Conservation (phyloP, 2,888 invertebrate species). For the Callyntrura sp. region DNA sequence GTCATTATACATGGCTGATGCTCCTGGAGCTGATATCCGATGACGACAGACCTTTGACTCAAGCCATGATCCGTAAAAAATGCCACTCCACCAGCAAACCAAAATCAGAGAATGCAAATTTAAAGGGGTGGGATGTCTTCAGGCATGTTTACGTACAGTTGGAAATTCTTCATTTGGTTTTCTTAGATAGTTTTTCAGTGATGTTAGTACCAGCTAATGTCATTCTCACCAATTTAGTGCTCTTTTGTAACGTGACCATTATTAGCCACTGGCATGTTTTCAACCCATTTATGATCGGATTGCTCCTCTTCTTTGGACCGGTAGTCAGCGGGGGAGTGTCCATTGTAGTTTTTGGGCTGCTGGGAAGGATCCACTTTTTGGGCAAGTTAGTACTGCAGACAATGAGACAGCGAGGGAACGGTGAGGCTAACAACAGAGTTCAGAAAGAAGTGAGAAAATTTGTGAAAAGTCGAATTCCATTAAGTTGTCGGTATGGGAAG, state of each 20-base stretch:
- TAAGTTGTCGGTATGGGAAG: not conserved
- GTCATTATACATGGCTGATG: not conserved
- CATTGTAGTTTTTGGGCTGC: not conserved
- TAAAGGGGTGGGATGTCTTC: not conserved
- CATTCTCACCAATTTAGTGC: not conserved
- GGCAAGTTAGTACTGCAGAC: not conserved
- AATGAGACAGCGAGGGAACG: not conserved
- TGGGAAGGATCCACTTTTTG: not conserved
- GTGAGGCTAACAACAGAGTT: not conserved
- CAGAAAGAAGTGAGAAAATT: conserved; percentile 9
- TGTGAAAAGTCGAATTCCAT: not conserved
- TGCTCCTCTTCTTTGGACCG: not conserved
- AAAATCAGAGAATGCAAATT: no score
- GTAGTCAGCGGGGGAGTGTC: no score
- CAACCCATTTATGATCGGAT: not conserved
- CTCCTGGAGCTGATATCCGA: not conserved
- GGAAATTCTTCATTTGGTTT: not conserved
- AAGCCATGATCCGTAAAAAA: not conserved
- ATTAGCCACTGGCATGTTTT: not conserved
- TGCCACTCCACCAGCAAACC: not conserved
- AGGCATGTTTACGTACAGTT: not conserved
- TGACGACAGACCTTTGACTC: not conserved
- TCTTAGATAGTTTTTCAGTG: not conserved
- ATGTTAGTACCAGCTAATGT: not conserved
- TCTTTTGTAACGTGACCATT: not conserved